Percentiles rank a stretch among this genome's conserved stretches.
Conservation (phyloP, 2,113 vertebrate genomes). For the Tupaia chinensis region DNA sequence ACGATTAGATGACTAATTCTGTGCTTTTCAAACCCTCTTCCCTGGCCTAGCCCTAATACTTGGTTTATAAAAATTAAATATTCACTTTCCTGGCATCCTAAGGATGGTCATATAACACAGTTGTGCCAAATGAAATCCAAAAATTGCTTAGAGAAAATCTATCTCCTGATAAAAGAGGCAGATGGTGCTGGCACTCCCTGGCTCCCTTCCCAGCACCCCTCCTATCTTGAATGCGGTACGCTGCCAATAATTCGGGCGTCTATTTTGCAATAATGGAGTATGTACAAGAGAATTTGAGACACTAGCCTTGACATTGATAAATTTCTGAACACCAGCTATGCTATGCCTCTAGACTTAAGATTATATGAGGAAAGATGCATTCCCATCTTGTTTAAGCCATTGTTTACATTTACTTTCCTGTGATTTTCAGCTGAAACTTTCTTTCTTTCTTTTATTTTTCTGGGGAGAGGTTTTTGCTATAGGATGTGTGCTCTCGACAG, state of each 20-base stretch:
- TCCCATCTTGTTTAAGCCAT: slow-evolving; percentile 13
- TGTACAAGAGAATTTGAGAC: slow-evolving; percentile 38
- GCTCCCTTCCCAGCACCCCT: not conserved
- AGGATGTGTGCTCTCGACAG: too few relatives aligned
- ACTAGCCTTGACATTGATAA: not conserved
- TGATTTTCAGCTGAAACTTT: slow-evolving; percentile 59
- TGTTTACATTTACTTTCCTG: slow-evolving; percentile 29
- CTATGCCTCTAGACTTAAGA: not conserved
- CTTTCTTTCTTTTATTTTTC: not conserved
- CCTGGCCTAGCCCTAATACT: slow-evolving; percentile 15
- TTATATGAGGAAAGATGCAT: not conserved
- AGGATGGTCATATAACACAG: slow-evolving; percentile 36
- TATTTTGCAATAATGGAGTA: slow-evolving; percentile 36
- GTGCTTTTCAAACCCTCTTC: slow-evolving; percentile 29
- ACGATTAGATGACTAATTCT: slow-evolving; percentile 14
- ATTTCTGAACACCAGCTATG: not conserved
- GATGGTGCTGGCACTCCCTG: slow-evolving; percentile 48
- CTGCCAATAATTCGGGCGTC: slow-evolving; percentile 34
- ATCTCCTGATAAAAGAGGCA: slow-evolving; percentile 63
- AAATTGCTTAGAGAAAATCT: slow-evolving; percentile 68
- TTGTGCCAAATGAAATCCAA: slow-evolving; percentile 69
- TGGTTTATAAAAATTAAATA: slow-evolving; percentile 51
- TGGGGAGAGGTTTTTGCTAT: too few relatives aligned
- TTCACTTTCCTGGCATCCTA: slow-evolving; percentile 54
- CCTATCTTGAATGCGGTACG: not conserved